Evolutionary conservation across 2,113 vertebrate species (phyloP), one percentile per base, ranked within the genome.

Genomic region (Oncorhynchus gorbuscha): DNA sequence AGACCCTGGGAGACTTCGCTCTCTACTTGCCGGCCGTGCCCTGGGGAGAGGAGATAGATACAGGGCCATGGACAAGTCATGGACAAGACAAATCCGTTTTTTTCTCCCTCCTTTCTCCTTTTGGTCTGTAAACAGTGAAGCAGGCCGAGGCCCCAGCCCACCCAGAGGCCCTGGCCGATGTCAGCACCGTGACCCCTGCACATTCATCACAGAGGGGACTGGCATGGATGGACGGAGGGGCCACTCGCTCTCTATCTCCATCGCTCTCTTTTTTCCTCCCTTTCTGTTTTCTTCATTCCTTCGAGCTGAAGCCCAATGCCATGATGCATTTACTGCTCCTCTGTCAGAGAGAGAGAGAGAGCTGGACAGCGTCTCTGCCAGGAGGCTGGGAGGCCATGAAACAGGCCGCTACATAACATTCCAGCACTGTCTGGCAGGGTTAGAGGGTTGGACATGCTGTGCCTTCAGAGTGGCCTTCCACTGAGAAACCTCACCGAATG

Each of bases 91-190:
- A 24, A 24, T 24, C 24, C 1, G 78, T 73, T 69, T 69, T 16
- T 69, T 62, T 81, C 26, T 71, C 71, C 65, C 72, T 26, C 32
- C 35, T 68, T 51, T 71, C 16, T 69, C 72, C 30, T 39, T 76
- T 84, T 65, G 82, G 82, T 76, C 80, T 74, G 72, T 69, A 77
- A 77, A 59, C 83, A 79, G 76, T 79, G 71, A 86, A 86, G 65
- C 65, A 16, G 77, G 79, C 85, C 75, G 83, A 83, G 72, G 71
- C 45, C 69, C 72, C 73, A 6, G 71, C 78, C 86, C 83, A 73
- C 79, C 86, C 87, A 86, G 79, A 90, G 85, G 85, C 81, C 89
- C 80, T 74, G 6, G 62, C 45, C 84, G 84, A 85, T 81, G 78
- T 83, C 89, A 87, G 75, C 76, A 18, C 72, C 68, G 81, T 82